These are phyloP conservation scores for Pelosia muscerda DNA, from an alignment of 2,888 invertebrate species.

Conservation along the genomic window DNA sequence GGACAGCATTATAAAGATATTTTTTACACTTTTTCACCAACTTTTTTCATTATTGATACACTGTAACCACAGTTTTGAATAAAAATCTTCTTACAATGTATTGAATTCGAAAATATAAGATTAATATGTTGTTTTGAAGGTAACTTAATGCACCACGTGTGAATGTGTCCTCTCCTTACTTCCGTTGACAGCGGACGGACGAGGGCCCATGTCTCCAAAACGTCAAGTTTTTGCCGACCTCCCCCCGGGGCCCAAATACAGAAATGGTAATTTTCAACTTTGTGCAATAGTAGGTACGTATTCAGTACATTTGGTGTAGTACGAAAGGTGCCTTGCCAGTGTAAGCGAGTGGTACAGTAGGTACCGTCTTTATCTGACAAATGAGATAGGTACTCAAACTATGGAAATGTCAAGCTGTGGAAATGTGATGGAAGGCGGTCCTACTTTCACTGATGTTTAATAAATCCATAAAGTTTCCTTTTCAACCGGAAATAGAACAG, in stretches of 20 bases:
- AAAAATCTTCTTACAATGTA: no score
- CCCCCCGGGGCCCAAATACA: conserved; percentile 41
- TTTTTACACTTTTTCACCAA: no score
- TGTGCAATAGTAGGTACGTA: conserved; percentile 23
- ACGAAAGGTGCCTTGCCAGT: conserved; percentile 10
- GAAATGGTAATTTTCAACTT: conserved; percentile 49
- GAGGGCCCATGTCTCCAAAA: conserved; percentile 37
- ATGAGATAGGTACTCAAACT: not conserved
- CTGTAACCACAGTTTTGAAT: no score
- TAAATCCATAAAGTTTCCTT: no score
- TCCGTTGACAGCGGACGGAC: conserved; percentile 36
- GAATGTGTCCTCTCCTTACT: conserved; percentile 21
- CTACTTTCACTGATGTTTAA: no score
- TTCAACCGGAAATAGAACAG: no score
- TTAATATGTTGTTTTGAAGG: not conserved
- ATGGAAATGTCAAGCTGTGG: no score
- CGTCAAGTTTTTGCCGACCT: conserved; percentile 44
- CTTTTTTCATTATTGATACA: no score
- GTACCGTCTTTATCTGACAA: not conserved
- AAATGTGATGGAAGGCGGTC: no score
- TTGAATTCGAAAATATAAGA: not conserved
- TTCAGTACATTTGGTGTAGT: conserved; percentile 33
- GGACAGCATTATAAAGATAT: no score
- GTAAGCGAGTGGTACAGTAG: conserved; percentile 3
- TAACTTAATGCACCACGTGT: not conserved